Conservation (phyloP, 2,113 vertebrate genomes). For the Hippocampus abdominalis region DNA sequence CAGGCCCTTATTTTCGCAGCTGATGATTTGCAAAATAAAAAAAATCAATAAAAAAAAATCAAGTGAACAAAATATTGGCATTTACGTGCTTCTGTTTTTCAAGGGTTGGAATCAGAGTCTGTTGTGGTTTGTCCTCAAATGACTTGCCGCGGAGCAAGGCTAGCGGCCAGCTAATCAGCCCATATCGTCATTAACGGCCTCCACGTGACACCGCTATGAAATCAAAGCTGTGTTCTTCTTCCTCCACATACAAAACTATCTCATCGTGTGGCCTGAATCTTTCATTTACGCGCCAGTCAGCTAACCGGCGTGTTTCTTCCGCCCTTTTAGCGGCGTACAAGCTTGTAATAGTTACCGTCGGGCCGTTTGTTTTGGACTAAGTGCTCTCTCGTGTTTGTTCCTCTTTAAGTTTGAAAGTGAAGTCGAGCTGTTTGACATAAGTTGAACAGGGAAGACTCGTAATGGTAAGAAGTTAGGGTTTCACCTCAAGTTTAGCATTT, state of each 20-base stretch:
- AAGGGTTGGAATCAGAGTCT: background rate
- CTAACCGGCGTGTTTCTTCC: background rate
- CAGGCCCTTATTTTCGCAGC: no score
- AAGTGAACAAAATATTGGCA: background rate
- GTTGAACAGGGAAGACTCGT: background rate
- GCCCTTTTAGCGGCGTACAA: background rate
- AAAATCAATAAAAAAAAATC: background rate
- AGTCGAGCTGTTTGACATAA: background rate
- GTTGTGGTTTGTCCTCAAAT: background rate
- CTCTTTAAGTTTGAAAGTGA: background rate
- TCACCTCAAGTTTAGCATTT: no score
- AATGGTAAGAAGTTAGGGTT: background rate
- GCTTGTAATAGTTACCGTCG: background rate
- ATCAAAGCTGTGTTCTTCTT: background rate
- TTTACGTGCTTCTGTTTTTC: background rate
- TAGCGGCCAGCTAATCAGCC: background rate
- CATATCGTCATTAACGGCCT: background rate
- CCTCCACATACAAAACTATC: background rate
- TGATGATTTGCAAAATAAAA: background rate
- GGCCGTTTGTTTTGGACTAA: constrained; percentile 1
- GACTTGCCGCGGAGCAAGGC: background rate
- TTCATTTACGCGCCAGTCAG: background rate
- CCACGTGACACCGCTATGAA: background rate
- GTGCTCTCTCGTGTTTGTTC: constrained; percentile 1
- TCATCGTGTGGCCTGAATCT: background rate